phyloP scores from a whole-genome alignment of 2,797 vertebrate genomes.

The Sebastes miniatus region DNA sequence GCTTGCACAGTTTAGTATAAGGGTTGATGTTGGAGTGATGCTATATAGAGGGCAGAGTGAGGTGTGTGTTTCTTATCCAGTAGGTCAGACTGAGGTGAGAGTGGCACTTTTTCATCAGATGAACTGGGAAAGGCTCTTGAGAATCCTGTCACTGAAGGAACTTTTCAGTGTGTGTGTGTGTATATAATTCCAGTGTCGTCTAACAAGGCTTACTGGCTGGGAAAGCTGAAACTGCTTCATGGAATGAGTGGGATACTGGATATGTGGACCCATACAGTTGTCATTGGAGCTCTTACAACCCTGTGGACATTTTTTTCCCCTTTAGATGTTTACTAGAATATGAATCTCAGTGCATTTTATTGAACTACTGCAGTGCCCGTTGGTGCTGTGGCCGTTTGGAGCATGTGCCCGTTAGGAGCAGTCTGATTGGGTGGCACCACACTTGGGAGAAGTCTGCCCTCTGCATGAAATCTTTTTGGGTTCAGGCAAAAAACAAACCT shows the following conservation, averaged over 20 bases:
- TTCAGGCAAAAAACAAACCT: neutral
- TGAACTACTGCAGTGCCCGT: neutral
- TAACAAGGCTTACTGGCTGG: neutral
- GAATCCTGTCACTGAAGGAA: neutral
- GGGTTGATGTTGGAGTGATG: neutral
- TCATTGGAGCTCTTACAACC: neutral
- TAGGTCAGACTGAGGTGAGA: neutral
- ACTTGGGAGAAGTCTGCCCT: neutral
- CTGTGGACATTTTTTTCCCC: neutral
- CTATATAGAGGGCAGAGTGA: neutral
- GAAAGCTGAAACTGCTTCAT: neutral
- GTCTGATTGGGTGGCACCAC: neutral
- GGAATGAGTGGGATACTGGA: neutral
- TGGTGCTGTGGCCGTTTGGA: neutral
- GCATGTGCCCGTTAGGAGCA: neutral
- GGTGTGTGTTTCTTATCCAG: neutral
- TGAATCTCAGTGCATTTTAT: neutral
- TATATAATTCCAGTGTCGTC: neutral
- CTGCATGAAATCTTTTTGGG: neutral
- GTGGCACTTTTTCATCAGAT: neutral
- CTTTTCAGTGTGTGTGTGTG: neutral
- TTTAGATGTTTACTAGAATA: neutral
- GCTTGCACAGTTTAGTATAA: neutral
- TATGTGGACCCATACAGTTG: neutral
- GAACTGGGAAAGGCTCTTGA: neutral